These are phyloP conservation scores for Coenonympha arcania DNA, from an alignment of 2,888 invertebrate genomes.

Conservation along the genomic window DNA sequence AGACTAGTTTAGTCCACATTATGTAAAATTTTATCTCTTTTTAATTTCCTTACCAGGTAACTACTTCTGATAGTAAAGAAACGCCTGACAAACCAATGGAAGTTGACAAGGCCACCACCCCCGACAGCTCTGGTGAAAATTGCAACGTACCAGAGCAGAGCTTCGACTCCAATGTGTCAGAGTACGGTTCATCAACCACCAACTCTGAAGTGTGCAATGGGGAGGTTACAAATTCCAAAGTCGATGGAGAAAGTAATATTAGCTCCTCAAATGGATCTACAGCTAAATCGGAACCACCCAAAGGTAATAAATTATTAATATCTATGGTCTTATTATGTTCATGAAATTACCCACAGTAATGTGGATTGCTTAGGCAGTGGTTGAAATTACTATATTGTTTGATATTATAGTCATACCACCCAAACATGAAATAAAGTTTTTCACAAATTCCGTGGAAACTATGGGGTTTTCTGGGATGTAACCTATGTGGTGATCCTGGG, in stretches of 20 bases:
- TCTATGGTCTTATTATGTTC: too few relatives aligned
- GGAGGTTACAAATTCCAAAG: slow-evolving; percentile 63
- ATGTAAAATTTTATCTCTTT: too few relatives aligned
- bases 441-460: too few relatives aligned
- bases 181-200: slow-evolving; percentile 38
- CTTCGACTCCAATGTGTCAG: slow-evolving; percentile 43
- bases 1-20: too few relatives aligned
- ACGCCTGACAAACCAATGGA: slow-evolving; percentile 43
- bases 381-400: too few relatives aligned
- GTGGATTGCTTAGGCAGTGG: too few relatives aligned
- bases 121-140: slow-evolving; percentile 67
- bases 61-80: slow-evolving; percentile 58
- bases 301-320: slow-evolving; percentile 35
- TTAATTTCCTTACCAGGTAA: slow-evolving; percentile 43
- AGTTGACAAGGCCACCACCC: slow-evolving; percentile 51
- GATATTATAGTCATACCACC: too few relatives aligned
- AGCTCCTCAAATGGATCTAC: slow-evolving; percentile 71
- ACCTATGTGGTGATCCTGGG: too few relatives aligned
- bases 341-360: too few relatives aligned
- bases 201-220: slow-evolving; percentile 53
- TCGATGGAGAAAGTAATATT: slow-evolving; percentile 57
- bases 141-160: slow-evolving; percentile 61
- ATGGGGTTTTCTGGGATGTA: too few relatives aligned
- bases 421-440: too few relatives aligned
- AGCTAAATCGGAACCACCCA: slow-evolving; percentile 54